A percentile compares a stretch with the other conserved stretches of the same genome.
Conservation (phyloP, 2,888 invertebrate species). For the Cantharis rustica region DNA sequence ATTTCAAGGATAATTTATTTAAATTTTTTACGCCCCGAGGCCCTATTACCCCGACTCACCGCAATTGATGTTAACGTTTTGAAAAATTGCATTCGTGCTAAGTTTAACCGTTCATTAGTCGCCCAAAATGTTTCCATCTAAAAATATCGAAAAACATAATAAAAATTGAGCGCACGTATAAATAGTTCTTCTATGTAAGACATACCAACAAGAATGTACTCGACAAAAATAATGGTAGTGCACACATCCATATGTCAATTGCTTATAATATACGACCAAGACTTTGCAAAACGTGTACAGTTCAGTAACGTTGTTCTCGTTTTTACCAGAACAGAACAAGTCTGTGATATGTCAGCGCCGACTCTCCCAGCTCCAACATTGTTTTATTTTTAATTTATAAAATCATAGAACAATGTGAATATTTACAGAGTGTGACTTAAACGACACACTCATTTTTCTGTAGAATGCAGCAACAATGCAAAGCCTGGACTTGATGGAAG, state of each 20-base stretch:
- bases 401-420: background rate
- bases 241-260: conserved; percentile 52
- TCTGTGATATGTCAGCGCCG: conserved; percentile 41
- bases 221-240: conserved; percentile 52
- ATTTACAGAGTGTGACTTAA: background rate
- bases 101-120: background rate
- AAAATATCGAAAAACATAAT: background rate
- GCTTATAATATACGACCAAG: conserved; percentile 49
- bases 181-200: conserved; percentile 36
- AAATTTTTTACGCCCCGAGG: background rate
- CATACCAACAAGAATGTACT: conserved; percentile 52
- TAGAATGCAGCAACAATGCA: no score
- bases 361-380: conserved; percentile 1
- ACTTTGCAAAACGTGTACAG: conserved; percentile 49
- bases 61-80: background rate
- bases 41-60: background rate
- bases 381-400: conserved; percentile 1
- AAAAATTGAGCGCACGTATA: background rate
- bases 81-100: background rate
- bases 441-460: no score
- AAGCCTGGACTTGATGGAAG: no score
- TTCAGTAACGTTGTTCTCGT: conserved; percentile 45
- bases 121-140: background rate
- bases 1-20: background rate
- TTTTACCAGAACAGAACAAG: conserved; percentile 41